Base-by-base conservation (phyloP, 2,888 invertebrate species). In the Parnassius glacialis region DNA sequence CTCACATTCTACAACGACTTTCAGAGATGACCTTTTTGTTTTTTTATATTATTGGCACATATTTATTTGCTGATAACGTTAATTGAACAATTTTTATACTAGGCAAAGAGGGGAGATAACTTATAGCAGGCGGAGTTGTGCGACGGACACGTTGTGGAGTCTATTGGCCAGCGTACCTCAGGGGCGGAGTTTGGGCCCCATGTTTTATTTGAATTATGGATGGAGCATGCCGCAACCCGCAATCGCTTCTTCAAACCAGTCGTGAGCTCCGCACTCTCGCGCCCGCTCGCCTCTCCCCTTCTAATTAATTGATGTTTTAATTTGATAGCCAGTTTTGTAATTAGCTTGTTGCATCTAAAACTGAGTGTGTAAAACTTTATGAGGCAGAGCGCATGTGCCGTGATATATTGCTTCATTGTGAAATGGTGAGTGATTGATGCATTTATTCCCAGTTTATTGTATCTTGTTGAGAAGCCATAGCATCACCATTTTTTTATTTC, bases 131-230 rank as follows among this genome's bases (percentile, higher is more conserved):
- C 87, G 89, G 89, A 85, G 87, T 83, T 84, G 85, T 74, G 75
- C 75, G 75, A 76, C 77, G 80, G 75, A 78, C 74, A 73, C 76
- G 74, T 79, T 84, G 76, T 74, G 71, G 81, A 83, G 81, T 81
- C 87, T 82, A 91, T 91, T 90, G 90, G 90, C 82, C 80, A 80
- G 84, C 80, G 83, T 85, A 78, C 79, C 79, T 73, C 87, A 85
- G 87, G 90, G 91, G 91, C 90, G 90, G 85, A 75, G 90, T 84
- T 77, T 84, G 85, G 89, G 82, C 76, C 88, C 89, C 90, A 90
- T 89, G 87, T 90, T 90, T 80, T 88, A 87, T 90, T 90, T 90
- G 90, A 90, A 90, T 90, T 89, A 91, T 90, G 90, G 90, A 90
- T 90, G 89, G 89, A 80, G 79, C 82, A 81, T 74, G 81, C 82